Percentiles rank a stretch among this genome's conserved stretches.
Conservation (phyloP, 2,888 invertebrate genomes). For the Geophilus truncorum region DNA sequence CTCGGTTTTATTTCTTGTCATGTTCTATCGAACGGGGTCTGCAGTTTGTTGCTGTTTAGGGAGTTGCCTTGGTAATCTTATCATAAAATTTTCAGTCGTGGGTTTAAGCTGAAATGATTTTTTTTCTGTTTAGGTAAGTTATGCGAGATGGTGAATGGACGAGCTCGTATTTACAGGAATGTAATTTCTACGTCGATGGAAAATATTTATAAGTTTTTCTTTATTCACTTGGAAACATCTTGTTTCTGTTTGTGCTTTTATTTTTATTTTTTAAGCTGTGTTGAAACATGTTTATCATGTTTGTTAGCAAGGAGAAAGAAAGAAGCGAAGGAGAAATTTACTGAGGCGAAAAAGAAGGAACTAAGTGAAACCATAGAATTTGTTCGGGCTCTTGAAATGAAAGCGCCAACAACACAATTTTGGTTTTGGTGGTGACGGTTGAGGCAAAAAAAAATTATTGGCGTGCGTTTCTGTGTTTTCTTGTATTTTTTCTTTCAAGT, state of each 20-base stretch:
- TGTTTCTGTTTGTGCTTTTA: too few relatives aligned
- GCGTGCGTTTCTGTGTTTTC: not conserved
- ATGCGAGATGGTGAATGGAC: too few relatives aligned
- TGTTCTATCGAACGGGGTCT: slow-evolving; percentile 9
- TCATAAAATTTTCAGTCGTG: not conserved
- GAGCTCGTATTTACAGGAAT: too few relatives aligned
- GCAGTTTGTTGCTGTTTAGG: slow-evolving; percentile 17
- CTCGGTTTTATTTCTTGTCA: slow-evolving; percentile 17
- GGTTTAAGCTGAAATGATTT: too few relatives aligned
- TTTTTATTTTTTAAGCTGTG: not conserved
- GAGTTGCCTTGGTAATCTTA: slow-evolving; percentile 10
- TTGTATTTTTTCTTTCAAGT: not conserved
- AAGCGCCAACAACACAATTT: not conserved
- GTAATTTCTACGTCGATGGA: too few relatives aligned
- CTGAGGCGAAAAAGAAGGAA: not conserved
- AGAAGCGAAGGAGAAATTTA: not conserved
- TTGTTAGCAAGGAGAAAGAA: not conserved
- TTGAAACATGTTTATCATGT: not conserved
- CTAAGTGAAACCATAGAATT: slow-evolving; percentile 15
- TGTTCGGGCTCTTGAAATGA: not conserved
- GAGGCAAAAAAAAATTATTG: not conserved
- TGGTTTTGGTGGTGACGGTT: not conserved
- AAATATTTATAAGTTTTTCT: too few relatives aligned
- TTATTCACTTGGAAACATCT: too few relatives aligned
- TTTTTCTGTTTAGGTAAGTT: too few relatives aligned